A percentile compares a stretch with the other conserved stretches of the same genome.
phyloP scores from a whole-genome alignment of 1,140 invertebrate genomes.

The Solenopsis fugax region DNA sequence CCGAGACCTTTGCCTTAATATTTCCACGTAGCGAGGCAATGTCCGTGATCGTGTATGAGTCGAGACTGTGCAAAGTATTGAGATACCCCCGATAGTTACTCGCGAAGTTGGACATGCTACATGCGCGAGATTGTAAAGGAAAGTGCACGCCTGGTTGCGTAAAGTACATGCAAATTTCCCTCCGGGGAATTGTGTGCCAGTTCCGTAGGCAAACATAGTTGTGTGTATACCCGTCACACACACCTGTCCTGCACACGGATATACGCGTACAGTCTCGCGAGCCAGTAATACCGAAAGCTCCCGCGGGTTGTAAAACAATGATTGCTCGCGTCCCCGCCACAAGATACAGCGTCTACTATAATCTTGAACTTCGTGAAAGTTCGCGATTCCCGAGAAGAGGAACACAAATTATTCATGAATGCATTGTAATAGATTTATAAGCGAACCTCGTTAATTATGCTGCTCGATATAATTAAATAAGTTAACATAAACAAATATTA shows the following conservation, averaged over 20 bases:
- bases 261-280: neutral
- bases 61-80: constrained; percentile 42
- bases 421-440: constrained; percentile 61
- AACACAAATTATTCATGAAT: constrained; percentile 50
- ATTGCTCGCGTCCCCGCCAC: constrained; percentile 46
- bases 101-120: constrained; percentile 58
- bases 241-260: neutral
- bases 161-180: constrained; percentile 64
- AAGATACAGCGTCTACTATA: constrained; percentile 46
- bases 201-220: constrained; percentile 58
- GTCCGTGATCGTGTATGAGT: constrained; percentile 50
- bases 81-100: constrained; percentile 60
- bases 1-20: constrained; percentile 54
- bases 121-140: constrained; percentile 61
- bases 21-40: constrained; percentile 40
- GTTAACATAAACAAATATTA: neutral
- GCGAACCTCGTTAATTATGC: constrained; percentile 7
- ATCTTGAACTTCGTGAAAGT: constrained; percentile 61
- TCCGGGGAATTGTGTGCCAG: constrained; percentile 55
- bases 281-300: constrained; percentile 49
- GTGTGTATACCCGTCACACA: neutral
- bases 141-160: constrained; percentile 60
- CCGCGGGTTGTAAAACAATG: constrained; percentile 61
- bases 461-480: constrained; percentile 13
- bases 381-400: constrained; percentile 33